Conservation (phyloP, 2,113 vertebrate species). For the Eulemur macaco region DNA sequence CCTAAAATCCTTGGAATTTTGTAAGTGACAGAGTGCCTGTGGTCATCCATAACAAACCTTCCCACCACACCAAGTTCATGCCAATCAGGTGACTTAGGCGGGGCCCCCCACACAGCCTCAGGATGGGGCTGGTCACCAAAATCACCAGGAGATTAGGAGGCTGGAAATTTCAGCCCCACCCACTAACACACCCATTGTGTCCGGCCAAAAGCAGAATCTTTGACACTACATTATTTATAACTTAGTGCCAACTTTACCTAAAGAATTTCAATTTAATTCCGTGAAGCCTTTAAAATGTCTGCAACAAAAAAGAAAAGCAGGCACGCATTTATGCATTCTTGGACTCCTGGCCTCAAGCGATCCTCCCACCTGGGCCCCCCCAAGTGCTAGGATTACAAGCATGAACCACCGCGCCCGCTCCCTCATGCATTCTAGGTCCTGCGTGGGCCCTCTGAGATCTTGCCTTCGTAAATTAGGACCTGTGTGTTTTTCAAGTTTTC, state of each 20-base stretch:
- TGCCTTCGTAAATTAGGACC: not conserved
- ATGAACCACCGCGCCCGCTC: too few relatives aligned
- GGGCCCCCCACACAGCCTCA: not conserved
- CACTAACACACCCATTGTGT: not conserved
- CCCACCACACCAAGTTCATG: not conserved
- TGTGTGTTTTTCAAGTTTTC: not conserved
- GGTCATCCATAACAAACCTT: not conserved
- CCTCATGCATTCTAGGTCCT: not conserved
- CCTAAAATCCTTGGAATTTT: not conserved
- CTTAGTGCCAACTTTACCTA: not conserved
- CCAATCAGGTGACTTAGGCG: not conserved
- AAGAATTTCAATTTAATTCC: not conserved
- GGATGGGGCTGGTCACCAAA: not conserved
- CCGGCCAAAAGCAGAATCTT: not conserved
- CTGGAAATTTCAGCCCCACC: not conserved
- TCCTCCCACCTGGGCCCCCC: too few relatives aligned
- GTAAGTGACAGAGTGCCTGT: not conserved
- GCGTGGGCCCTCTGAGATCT: not conserved
- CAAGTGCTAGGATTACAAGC: too few relatives aligned
- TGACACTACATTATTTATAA: not conserved
- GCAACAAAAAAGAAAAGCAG: not conserved
- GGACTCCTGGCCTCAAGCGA: too few relatives aligned
- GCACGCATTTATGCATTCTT: too few relatives aligned
- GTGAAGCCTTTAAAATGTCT: not conserved
- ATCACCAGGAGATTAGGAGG: not conserved